These are phyloP conservation scores for Aplodontia rufa DNA, from an alignment of 2,113 vertebrate genomes.

Conservation along the genomic window DNA sequence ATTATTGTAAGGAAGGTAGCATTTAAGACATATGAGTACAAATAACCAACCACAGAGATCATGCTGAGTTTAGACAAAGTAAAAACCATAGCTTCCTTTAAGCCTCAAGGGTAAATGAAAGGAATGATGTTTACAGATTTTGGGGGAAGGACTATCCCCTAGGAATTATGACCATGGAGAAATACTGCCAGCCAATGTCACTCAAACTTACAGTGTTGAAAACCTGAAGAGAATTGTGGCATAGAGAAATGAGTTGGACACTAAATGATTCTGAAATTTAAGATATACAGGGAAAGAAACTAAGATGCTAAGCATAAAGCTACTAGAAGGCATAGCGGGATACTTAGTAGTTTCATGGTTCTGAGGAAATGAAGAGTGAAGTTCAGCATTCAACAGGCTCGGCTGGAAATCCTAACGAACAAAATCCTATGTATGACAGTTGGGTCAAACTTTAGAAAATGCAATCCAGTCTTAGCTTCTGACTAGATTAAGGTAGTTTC, in stretches of 20 bases:
- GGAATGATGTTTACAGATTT: neutral
- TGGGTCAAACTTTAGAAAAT: neutral
- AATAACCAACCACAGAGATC: neutral
- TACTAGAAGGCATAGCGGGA: neutral
- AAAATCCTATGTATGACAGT: neutral
- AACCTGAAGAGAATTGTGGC: neutral
- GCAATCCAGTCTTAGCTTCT: neutral
- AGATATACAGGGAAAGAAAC: neutral
- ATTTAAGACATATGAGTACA: neutral
- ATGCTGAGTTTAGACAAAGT: neutral
- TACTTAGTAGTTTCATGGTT: neutral
- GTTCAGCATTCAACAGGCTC: neutral
- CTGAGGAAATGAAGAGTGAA: neutral
- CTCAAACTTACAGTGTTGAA: neutral
- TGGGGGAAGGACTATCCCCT: neutral
- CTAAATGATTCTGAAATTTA: neutral
- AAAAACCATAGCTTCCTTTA: neutral
- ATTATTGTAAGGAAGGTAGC: neutral
- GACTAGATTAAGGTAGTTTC: conserved; percentile 1
- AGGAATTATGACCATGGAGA: neutral
- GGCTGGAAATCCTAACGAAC: neutral
- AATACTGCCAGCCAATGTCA: neutral
- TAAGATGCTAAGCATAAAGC: neutral
- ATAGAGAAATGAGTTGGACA: neutral
- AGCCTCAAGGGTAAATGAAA: neutral